These are phyloP conservation scores for Trachymyrmex cornetzi DNA, from an alignment of 1,140 invertebrate genomes.

Conservation along the genomic window DNA sequence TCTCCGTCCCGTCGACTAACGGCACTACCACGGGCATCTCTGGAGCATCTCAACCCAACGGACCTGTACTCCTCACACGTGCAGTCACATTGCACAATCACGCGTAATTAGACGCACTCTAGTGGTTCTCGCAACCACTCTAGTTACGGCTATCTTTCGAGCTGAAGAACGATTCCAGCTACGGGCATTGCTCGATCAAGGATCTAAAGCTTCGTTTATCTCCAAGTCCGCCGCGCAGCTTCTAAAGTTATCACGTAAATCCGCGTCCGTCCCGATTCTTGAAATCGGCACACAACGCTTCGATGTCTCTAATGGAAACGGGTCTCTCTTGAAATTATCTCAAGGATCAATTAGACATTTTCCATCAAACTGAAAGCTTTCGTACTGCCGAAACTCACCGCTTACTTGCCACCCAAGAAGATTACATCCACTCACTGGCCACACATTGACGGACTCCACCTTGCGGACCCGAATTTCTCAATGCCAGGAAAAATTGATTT, in stretches of 20 bases:
- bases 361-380: background rate
- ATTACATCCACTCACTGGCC: background rate
- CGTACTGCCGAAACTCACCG: background rate
- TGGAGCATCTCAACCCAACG: too few species aligned
- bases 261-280: too few species aligned
- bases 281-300: background rate
- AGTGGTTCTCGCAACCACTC: background rate
- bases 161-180: too few species aligned
- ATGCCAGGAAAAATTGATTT: conserved; percentile 2
- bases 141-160: background rate
- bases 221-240: too few species aligned
- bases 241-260: too few species aligned
- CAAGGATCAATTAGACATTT: background rate
- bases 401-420: background rate
- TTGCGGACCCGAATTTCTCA: conserved; percentile 2
- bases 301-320: background rate
- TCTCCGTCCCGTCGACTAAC: too few species aligned
- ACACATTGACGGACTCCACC: background rate
- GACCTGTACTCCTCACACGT: too few species aligned
- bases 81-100: too few species aligned
- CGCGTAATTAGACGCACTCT: too few species aligned
- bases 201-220: too few species aligned
- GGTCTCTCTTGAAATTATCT: background rate
- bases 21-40: too few species aligned
- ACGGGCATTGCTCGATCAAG: too few species aligned